These are phyloP conservation scores for Cyprinodon brontotheroides DNA, from an alignment of 2,113 vertebrate genomes.

Conservation along the genomic window DNA sequence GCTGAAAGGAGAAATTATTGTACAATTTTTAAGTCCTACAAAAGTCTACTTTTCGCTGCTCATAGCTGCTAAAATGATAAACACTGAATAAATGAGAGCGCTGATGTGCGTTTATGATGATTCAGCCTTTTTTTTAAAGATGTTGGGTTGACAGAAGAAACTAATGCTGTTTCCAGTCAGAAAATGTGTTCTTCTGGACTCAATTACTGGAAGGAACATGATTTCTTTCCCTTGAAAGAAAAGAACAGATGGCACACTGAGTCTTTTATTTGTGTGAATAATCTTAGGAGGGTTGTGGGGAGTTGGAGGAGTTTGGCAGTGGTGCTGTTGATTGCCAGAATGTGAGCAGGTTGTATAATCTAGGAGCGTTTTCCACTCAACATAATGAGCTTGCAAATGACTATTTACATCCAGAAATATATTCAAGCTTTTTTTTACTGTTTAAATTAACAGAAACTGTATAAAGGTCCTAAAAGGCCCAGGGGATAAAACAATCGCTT, in stretches of 20 bases:
- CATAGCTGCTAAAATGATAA: neutral
- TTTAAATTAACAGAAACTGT: neutral
- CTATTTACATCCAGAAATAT: neutral
- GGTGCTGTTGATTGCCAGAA: neutral
- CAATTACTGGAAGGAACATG: constrained; percentile 12
- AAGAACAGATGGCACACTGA: constrained; percentile 41
- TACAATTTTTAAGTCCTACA: neutral
- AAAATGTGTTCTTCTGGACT: constrained; percentile 1
- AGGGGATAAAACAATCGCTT: neutral
- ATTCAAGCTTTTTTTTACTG: neutral
- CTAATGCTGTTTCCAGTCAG: neutral
- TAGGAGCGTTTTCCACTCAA: neutral
- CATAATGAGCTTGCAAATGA: neutral
- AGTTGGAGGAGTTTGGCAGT: constrained; percentile 21
- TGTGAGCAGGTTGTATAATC: neutral
- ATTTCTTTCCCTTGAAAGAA: constrained; percentile 2
- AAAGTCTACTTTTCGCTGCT: neutral
- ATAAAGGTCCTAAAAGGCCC: neutral
- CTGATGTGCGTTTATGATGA: neutral
- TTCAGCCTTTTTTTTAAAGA: neutral
- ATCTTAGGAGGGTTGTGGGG: constrained; percentile 16
- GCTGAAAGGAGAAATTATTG: neutral
- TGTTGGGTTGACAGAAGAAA: neutral
- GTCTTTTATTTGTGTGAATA: constrained; percentile 23
- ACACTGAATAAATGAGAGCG: neutral